phyloP scores from a whole-genome alignment of 2,797 vertebrate genomes.

The Crenuchus spilurus region DNA sequence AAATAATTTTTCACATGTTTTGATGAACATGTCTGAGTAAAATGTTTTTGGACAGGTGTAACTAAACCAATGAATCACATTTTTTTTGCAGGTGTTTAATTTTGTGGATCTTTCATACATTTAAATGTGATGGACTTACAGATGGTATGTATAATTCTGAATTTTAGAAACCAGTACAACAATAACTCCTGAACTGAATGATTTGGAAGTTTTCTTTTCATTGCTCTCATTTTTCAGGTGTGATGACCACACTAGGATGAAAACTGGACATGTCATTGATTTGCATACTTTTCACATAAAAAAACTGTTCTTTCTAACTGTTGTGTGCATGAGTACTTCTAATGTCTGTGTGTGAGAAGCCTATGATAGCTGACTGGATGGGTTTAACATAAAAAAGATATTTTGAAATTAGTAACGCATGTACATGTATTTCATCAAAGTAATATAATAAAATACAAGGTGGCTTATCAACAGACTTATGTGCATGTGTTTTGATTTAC shows the following conservation, averaged over 20 bases:
- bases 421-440: neutral
- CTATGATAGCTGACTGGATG: constrained; percentile 1
- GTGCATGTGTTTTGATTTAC: neutral
- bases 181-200: neutral
- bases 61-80: too few species aligned
- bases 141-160: neutral
- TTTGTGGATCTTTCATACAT: constrained; percentile 11
- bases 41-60: too few species aligned
- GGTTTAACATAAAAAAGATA: constrained; percentile 22
- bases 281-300: neutral
- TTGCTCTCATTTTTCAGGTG: constrained; percentile 14
- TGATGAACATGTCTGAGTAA: too few species aligned
- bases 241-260: neutral
- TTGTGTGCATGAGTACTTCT: constrained; percentile 1
- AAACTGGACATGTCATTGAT: neutral
- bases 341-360: constrained; percentile 14
- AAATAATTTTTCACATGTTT: too few species aligned
- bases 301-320: constrained; percentile 1
- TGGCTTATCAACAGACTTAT: neutral
- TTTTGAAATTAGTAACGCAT: constrained; percentile 17
- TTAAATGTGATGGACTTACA: constrained; percentile 16
- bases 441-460: neutral
- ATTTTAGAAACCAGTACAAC: neutral
- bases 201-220: neutral
- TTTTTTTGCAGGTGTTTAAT: constrained; percentile 46